A percentile compares a stretch with the other conserved stretches of the same genome.
phyloP scores from a whole-genome alignment of 2,797 vertebrate genomes.

The Micrastur ruficollis region DNA sequence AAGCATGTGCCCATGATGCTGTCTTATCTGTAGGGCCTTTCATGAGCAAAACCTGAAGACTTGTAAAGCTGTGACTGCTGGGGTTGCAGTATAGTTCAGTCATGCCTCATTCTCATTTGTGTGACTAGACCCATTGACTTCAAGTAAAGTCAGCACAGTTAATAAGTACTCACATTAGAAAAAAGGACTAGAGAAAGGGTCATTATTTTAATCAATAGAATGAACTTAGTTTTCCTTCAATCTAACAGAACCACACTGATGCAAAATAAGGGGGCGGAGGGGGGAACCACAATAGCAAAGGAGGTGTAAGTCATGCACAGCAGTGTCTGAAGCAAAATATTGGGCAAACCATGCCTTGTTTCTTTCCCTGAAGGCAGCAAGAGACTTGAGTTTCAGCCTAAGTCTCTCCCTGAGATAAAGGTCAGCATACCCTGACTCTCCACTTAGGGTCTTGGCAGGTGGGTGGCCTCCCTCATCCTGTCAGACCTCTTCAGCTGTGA shows the following conservation, averaged over 20 bases:
- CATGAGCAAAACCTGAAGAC: neutral
- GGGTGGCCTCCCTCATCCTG: neutral
- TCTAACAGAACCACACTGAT: neutral
- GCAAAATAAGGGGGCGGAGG: neutral
- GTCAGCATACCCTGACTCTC: accelerated
- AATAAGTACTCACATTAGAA: neutral
- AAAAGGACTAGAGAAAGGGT: neutral
- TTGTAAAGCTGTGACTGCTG: neutral
- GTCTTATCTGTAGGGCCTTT: neutral
- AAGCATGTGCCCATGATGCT: neutral
- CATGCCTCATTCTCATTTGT: neutral
- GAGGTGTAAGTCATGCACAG: neutral
- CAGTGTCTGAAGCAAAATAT: neutral
- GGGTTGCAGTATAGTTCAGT: neutral
- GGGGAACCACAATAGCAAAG: neutral
- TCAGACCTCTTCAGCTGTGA: neutral
- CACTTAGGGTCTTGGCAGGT: neutral
- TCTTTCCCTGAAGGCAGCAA: neutral
- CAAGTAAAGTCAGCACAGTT: neutral
- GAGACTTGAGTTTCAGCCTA: neutral
- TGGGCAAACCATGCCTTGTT: neutral
- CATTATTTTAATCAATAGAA: neutral
- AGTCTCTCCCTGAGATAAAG: neutral
- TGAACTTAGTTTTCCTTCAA: neutral
- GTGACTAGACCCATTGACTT: neutral